A percentile compares a stretch with the other conserved stretches of the same genome.
phyloP scores from a whole-genome alignment of 2,888 invertebrate species.

The Melanostoma scalare region DNA sequence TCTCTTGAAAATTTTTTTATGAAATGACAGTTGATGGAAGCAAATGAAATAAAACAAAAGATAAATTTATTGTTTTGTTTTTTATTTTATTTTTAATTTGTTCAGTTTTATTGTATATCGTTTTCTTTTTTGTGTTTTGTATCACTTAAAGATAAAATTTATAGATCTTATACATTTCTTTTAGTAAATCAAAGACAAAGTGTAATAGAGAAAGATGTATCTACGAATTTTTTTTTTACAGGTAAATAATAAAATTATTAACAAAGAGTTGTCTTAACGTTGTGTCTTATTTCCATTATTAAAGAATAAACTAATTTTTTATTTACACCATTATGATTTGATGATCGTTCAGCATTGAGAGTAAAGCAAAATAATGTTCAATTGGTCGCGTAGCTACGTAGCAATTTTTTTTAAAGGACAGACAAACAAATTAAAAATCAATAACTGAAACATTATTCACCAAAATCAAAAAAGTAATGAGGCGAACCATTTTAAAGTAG shows the following conservation, averaged over 20 bases:
- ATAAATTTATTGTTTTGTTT: constrained; percentile 33
- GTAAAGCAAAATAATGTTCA: too few species aligned
- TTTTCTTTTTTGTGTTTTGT: constrained; percentile 54
- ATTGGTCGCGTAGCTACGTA: too few species aligned
- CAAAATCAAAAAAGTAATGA: too few species aligned
- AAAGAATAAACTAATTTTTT: not conserved
- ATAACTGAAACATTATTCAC: too few species aligned
- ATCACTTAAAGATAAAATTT: constrained; percentile 65
- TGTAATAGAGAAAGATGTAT: constrained; percentile 28
- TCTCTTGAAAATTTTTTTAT: constrained; percentile 11
- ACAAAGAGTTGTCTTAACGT: not conserved
- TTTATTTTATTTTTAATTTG: constrained; percentile 34
- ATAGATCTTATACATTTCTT: constrained; percentile 49
- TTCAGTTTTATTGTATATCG: constrained; percentile 54
- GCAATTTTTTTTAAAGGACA: too few species aligned
- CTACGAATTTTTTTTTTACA: constrained; percentile 27
- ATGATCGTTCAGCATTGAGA: too few species aligned
- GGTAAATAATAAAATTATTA: constrained; percentile 57
- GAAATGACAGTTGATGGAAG: constrained; percentile 58
- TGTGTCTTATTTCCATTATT: not conserved
- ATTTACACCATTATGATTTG: not conserved
- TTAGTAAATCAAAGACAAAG: constrained; percentile 62
- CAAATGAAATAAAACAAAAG: constrained; percentile 69
- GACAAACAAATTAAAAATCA: too few species aligned
- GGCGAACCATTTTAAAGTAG: too few species aligned